These are phyloP conservation scores for Oceanodroma tethys DNA, from an alignment of 2,113 vertebrate species.

Conservation along the genomic window DNA sequence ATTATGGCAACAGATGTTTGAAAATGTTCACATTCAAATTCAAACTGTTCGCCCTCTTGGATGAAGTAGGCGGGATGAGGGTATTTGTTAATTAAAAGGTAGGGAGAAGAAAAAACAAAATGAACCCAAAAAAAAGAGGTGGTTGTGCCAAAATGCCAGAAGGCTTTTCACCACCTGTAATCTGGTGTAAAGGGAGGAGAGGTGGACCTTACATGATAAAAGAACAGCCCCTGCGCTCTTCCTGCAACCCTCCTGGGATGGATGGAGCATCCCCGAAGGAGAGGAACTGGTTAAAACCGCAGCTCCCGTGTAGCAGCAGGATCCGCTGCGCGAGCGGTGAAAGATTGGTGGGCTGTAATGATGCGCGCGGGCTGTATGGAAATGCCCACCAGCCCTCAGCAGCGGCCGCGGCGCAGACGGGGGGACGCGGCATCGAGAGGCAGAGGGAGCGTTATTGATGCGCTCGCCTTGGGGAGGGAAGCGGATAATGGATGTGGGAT, in stretches of 20 bases:
- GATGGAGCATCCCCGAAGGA: background rate
- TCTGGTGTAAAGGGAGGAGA: background rate
- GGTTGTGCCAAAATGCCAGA: background rate
- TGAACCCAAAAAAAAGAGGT: background rate
- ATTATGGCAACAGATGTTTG: slow-evolving; percentile 69
- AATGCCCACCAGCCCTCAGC: slow-evolving; percentile 73
- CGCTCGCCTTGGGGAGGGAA: slow-evolving; percentile 87
- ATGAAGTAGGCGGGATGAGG: slow-evolving; percentile 21
- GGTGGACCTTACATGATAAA: accelerated
- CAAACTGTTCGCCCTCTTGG: slow-evolving; percentile 34
- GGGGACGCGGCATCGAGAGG: slow-evolving; percentile 49
- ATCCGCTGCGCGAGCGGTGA: slow-evolving; percentile 49
- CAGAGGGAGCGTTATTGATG: slow-evolving; percentile 91
- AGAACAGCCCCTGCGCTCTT: accelerated
- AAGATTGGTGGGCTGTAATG: slow-evolving; percentile 77
- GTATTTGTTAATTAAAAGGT: slow-evolving; percentile 46
- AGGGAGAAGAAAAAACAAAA: background rate
- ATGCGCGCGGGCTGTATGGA: slow-evolving; percentile 62
- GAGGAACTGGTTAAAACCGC: slow-evolving; percentile 55
- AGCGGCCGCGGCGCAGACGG: slow-evolving; percentile 55
- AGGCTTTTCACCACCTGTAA: background rate
- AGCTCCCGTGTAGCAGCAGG: slow-evolving; percentile 39
- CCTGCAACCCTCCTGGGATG: background rate
- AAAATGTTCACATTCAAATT: slow-evolving; percentile 43
- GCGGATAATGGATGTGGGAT: slow-evolving; percentile 90